Evolutionary conservation across 2,113 vertebrate species (phyloP), one percentile per base, ranked within the genome.

Genomic region (Oreocharis arfaki): DNA sequence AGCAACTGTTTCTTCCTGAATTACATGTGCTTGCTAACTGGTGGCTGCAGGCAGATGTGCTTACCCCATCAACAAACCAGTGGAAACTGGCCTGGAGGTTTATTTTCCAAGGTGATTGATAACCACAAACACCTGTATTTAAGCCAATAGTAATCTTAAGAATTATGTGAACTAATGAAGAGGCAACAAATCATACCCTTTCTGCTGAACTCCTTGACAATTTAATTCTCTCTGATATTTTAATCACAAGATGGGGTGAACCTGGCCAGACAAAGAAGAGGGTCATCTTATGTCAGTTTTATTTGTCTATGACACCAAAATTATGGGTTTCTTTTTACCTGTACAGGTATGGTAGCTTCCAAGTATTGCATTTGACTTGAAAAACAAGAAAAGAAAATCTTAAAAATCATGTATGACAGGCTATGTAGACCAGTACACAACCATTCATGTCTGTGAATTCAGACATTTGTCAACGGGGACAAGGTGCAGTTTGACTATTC

Each of bases 71-170:
- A 97, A 97, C 52, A 97, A 95, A 92, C 33, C 80, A 88, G 93
- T 50, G 83, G 96, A 96, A 96, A 93, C 30, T 92, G 87, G 56
- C 73, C 89, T 2, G 20, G 60, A 95, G 95, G 71, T 95, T 89
- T 87, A 7, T 88, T 88, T 84, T 73, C 78, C 53, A 70, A 55
- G 57, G 96, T 98, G 97, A 97, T 97, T 97, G 95, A 97, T 96
- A 97, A 95, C 95, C 49, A 91, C 94, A 97, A 97, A 98, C 98
- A 98, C 98, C 98, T 98, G 97, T 97, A 97, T 96, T 95, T 95
- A 96, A 96, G 97, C 95, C 49, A 98, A 97, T 56, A 96, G 93
- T 39, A n/a, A 92, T 95, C 93, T 96, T 89, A 98, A 98, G 97
- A 98, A 97, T 93, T 96, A 90, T 75, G 46, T 14, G 53, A 95